Percentiles rank a stretch among this genome's conserved stretches.
Conservation (phyloP, 1,140 invertebrate species). For the Lithobius niger region DNA sequence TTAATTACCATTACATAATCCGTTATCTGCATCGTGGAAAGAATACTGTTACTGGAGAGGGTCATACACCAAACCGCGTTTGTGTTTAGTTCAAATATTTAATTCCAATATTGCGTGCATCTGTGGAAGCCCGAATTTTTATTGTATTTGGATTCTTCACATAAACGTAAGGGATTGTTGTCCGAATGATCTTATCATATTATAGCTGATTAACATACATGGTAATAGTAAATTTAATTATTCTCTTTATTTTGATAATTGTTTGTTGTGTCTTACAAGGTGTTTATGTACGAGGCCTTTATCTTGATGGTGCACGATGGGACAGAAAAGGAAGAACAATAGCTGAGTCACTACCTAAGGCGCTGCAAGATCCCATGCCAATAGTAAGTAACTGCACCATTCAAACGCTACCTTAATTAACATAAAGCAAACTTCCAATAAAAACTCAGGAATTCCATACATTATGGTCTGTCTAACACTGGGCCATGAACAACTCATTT, state of each 20-base stretch:
- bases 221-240: not conserved
- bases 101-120: not conserved
- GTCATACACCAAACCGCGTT: too few relatives aligned
- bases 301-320: constrained; percentile 39
- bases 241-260: not conserved
- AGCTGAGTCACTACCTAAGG: constrained; percentile 66
- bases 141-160: not conserved
- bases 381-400: constrained; percentile 47
- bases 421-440: too few relatives aligned
- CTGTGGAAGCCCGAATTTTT: not conserved
- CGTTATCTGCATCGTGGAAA: too few relatives aligned
- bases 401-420: too few relatives aligned
- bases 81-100: too few relatives aligned
- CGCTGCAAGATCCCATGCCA: constrained; percentile 66
- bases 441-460: too few relatives aligned
- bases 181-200: too few relatives aligned
- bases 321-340: constrained; percentile 37
- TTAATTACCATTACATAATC: too few relatives aligned
- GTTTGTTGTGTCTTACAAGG: constrained; percentile 24
- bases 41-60: too few relatives aligned
- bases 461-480: too few relatives aligned
- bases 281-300: constrained; percentile 33
- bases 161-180: too few relatives aligned
- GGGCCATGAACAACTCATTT: too few relatives aligned
- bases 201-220: not conserved